Percentiles rank a stretch among this genome's conserved stretches.
These are phyloP conservation scores for Silurus lanzhouensis DNA, from an alignment of 2,797 vertebrate genomes.

Conservation along the genomic window DNA sequence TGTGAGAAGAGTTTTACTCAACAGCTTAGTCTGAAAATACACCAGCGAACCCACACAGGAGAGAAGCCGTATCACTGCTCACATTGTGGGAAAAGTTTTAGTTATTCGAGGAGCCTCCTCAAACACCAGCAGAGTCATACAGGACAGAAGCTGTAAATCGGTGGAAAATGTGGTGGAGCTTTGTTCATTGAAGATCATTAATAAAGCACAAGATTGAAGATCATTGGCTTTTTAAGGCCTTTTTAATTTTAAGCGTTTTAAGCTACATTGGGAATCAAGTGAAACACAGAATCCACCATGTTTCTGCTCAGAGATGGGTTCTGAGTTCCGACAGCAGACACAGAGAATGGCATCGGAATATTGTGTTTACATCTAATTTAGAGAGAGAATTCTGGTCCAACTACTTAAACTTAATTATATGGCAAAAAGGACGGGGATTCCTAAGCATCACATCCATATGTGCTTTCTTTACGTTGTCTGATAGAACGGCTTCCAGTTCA, in stretches of 20 bases:
- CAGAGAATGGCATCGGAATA: too few relatives aligned
- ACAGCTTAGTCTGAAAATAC: background rate
- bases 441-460: background rate
- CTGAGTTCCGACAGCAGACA: too few relatives aligned
- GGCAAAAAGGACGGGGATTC: background rate
- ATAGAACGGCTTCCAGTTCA: background rate
- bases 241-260: background rate
- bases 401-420: background rate
- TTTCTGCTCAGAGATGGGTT: too few relatives aligned
- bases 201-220: too few relatives aligned
- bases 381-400: background rate
- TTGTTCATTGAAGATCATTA: too few relatives aligned
- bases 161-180: too few relatives aligned
- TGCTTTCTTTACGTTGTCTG: background rate
- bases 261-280: background rate
- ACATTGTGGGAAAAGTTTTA: background rate
- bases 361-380: background rate
- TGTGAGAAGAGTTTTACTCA: conserved; percentile 8
- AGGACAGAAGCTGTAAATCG: too few relatives aligned
- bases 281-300: too few relatives aligned
- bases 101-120: too few relatives aligned
- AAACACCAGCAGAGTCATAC: too few relatives aligned
- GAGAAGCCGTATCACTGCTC: background rate
- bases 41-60: background rate
- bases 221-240: too few relatives aligned